Percentiles rank a stretch among this genome's conserved stretches.
Conservation (phyloP, 2,797 vertebrate species). For the Bryconaethiops microstoma region DNA sequence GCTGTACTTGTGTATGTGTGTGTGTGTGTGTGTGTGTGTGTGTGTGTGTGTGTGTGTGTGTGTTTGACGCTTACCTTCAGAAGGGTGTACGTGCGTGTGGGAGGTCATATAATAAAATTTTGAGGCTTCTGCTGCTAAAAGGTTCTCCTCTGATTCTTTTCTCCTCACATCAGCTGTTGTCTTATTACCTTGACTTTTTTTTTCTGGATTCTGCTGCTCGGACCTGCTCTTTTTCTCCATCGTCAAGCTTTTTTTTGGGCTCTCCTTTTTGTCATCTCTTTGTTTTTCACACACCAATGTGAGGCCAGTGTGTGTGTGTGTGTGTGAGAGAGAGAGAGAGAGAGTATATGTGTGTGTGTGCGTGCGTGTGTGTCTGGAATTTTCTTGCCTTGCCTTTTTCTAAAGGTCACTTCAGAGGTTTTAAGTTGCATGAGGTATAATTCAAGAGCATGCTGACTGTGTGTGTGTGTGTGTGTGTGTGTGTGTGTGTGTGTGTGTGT, state of each 20-base stretch:
- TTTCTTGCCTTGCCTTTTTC: conserved; percentile 49
- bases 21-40: not conserved
- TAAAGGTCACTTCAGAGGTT: conserved; percentile 74
- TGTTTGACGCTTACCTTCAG: not conserved
- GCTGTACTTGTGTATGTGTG: too few relatives aligned
- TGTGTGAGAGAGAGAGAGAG: conserved; percentile 57
- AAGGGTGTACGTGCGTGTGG: conserved; percentile 32
- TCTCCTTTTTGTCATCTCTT: conserved; percentile 62
- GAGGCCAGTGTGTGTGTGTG: conserved; percentile 38
- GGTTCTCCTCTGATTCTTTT: conserved; percentile 51
- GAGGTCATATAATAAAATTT: conserved; percentile 53
- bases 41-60: too few relatives aligned
- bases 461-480: conserved; percentile 7
- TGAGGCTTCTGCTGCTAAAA: conserved; percentile 46
- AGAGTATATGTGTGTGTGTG: conserved; percentile 42
- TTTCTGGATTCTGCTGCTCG: not conserved
- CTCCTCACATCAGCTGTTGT: not conserved
- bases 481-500: conserved; percentile 30
- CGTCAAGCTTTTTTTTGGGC: conserved; percentile 37
- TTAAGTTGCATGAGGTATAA: conserved; percentile 64
- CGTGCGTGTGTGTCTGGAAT: conserved; percentile 1
- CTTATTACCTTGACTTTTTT: not conserved
- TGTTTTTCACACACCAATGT: conserved; percentile 44
- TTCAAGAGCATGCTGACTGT: not conserved
- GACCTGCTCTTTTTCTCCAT: not conserved